Percentiles rank a stretch among this genome's conserved stretches.
These are phyloP conservation scores for Andrena minutula DNA, from an alignment of 2,888 invertebrate species.

Conservation along the genomic window DNA sequence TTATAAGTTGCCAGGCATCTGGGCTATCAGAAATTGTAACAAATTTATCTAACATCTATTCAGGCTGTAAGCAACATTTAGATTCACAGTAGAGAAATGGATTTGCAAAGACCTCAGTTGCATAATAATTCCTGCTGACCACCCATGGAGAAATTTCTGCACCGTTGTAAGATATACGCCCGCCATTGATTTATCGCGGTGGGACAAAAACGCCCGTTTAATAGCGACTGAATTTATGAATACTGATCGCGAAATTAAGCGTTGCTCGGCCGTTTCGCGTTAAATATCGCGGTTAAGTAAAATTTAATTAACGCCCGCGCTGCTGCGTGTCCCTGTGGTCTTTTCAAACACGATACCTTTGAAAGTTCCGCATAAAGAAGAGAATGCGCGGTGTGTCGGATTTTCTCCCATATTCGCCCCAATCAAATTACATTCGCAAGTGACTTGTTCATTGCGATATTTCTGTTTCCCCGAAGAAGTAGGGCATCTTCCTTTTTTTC, in stretches of 20 bases:
- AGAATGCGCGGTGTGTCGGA: too few species aligned
- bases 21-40: not conserved
- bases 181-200: conserved; percentile 41
- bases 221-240: conserved; percentile 56
- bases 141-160: conserved; percentile 14
- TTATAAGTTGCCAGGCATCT: not conserved
- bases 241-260: conserved; percentile 56
- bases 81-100: not conserved
- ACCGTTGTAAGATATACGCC: conserved; percentile 32
- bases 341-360: not conserved
- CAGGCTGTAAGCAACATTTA: not conserved
- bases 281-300: conserved; percentile 44
- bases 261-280: conserved; percentile 21
- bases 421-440: not conserved
- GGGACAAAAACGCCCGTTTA: conserved; percentile 39
- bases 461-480: not conserved
- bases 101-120: conserved; percentile 2
- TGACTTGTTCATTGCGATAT: not conserved
- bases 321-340: not conserved
- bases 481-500: not conserved
- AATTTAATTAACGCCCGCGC: conserved; percentile 49
- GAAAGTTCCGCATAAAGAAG: not conserved
- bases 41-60: not conserved
- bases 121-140: conserved; percentile 35
- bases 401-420: not conserved